Evolutionary conservation across 2,797 vertebrate species (phyloP), one percentile per base, ranked within the genome.

Genomic region (Alca torda): DNA sequence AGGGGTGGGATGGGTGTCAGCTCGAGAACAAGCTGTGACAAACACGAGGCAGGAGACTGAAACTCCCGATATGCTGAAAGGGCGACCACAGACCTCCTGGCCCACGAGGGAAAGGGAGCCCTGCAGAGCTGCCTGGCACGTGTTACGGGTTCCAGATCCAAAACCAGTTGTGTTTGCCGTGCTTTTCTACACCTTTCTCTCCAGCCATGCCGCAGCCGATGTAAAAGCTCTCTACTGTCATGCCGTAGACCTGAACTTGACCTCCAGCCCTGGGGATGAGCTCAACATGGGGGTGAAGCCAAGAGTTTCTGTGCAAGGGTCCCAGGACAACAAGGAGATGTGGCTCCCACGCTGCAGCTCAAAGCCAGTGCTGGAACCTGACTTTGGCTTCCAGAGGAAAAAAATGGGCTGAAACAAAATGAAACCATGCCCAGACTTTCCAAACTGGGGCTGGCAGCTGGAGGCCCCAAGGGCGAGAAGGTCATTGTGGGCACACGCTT

Each of bases 1-100:
- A 96, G 93, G 91, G 95, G 95, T 79, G 92, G 84, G 92, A 78
- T 64, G 90, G 94, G 87, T 75, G 75, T 76, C 76, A 92, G 63
- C 88, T 10, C 3, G 2, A 59, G 59, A 84, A 17, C 23, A 37
- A 86, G 53, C 41, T 9, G 26, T 15, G 60, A 56, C 68, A 90
- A 94, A 86, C 74, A 84, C 0, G 13, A 51, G 51, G 50, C 65
- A 56, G 50, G 68, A 93, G 84, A 14, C 81, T 51, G 74, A 75
- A 89, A 30, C 50, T 53, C 65, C 72, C 25, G 53, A 87, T 70
- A 19, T 30, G 65, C 48, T 19, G 76, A 45, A 39, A 75, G 39
- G 64, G 60, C 1, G 4, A 39, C 61, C 5, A 1, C 84, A 93
- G 60, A n/a, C 3, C 67, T n/a, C 57, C 26, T 4, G 11, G 33